phyloP scores from a whole-genome alignment of 2,113 vertebrate species.

The Bufo bufo region DNA sequence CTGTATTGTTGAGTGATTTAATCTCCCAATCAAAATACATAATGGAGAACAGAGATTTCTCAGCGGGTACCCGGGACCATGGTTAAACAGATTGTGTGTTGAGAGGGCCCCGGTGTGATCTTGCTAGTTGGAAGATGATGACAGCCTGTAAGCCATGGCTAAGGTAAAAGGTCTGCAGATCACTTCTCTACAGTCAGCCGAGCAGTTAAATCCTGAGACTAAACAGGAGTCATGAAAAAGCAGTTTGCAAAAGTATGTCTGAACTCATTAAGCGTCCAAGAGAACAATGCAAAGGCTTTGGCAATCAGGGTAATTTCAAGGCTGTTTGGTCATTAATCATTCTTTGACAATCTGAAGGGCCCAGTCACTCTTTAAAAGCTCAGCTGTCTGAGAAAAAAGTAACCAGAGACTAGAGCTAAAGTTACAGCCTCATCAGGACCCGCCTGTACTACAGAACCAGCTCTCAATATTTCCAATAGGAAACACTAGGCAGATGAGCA shows the following conservation, averaged over 20 bases:
- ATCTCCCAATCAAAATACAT: conserved; percentile 16
- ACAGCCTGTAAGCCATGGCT: conserved; percentile 54
- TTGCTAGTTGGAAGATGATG: conserved; percentile 40
- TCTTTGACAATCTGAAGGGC: conserved; percentile 59
- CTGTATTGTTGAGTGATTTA: conserved; percentile 32
- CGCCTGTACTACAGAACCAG: conserved; percentile 33
- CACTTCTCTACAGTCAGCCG: conserved; percentile 22
- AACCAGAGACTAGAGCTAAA: conserved; percentile 46
- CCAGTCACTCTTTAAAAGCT: conserved; percentile 46
- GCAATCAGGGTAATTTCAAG: conserved; percentile 42
- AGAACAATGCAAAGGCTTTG: conserved; percentile 53
- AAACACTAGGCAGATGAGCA: not conserved
- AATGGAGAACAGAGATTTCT: not conserved
- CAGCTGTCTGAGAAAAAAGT: conserved; percentile 5
- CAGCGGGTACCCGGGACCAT: not conserved
- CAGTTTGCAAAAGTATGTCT: conserved; percentile 50
- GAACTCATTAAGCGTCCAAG: conserved; percentile 29
- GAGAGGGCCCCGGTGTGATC: conserved; percentile 21
- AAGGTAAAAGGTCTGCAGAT: conserved; percentile 45
- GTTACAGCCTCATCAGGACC: conserved; percentile 49
- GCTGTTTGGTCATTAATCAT: conserved; percentile 63
- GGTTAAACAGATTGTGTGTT: conserved; percentile 26
- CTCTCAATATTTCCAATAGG: conserved; percentile 5
- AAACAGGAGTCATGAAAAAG: not conserved
- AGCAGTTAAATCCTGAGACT: conserved; percentile 44